phyloP scores from a whole-genome alignment of 2,113 vertebrate species.

The Thunnus thynnus region DNA sequence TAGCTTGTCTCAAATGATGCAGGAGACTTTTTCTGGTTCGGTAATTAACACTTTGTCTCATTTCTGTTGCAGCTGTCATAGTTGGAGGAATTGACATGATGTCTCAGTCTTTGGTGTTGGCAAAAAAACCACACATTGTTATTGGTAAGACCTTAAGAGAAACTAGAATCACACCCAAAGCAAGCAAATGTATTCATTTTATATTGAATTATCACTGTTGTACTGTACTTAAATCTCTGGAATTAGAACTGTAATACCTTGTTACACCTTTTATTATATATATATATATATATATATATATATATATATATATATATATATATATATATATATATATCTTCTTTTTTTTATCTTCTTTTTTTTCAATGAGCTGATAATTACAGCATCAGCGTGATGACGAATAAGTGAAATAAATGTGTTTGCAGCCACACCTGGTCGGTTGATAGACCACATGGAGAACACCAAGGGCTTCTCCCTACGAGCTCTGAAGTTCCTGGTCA shows the following conservation, averaged over 20 bases:
- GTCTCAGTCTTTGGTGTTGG: conserved; percentile 96
- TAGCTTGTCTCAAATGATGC: accelerated
- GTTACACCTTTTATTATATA: too few relatives aligned
- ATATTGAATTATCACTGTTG: not conserved
- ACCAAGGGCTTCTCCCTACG: conserved; percentile 96
- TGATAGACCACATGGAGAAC: conserved; percentile 98
- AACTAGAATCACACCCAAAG: too few relatives aligned
- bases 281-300: too few relatives aligned
- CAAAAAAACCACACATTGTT: conserved; percentile 96
- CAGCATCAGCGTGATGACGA: not conserved
- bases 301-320: too few relatives aligned
- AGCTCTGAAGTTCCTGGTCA: conserved; percentile 94
- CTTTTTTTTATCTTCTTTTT: too few relatives aligned
- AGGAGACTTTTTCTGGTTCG: not conserved
- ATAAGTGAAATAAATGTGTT: conserved; percentile 20
- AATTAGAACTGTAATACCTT: too few relatives aligned
- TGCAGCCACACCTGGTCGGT: conserved; percentile 93
- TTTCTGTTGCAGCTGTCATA: conserved; percentile 89
- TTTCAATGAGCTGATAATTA: not conserved
- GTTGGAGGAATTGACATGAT: conserved; percentile 98
- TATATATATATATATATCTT: too few relatives aligned
- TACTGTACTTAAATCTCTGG: too few relatives aligned
- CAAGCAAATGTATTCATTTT: not conserved
- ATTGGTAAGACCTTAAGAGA: conserved; percentile 88
- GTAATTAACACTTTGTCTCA: not conserved